A percentile compares a stretch with the other conserved stretches of the same genome.
Evolutionary conservation across 2,797 vertebrate species (phyloP).

Genomic region (Zalophus californianus): DNA sequence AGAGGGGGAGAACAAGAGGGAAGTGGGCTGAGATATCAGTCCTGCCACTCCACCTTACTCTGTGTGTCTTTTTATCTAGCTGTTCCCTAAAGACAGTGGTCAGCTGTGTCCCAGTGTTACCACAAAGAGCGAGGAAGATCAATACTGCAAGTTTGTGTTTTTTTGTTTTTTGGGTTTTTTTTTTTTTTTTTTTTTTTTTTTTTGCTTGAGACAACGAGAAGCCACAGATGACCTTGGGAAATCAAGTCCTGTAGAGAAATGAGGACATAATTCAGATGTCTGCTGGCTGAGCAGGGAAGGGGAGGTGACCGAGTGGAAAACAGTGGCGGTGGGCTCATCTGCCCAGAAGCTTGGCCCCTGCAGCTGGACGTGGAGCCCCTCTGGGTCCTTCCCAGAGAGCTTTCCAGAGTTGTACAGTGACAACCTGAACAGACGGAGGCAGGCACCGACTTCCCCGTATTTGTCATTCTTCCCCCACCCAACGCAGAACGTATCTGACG

Average conservation of each 20-base stretch:
- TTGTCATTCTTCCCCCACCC: not conserved
- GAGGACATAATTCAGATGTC: not conserved
- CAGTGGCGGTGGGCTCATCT: not conserved
- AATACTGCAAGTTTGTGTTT: not conserved
- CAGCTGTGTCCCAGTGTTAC: not conserved
- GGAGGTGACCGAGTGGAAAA: not conserved
- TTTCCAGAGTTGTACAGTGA: not conserved
- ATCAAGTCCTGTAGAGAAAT: not conserved
- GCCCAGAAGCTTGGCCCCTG: not conserved
- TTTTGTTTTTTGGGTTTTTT: not conserved
- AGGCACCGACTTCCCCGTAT: accelerated
- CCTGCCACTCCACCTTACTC: not conserved
- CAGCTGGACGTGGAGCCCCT: not conserved
- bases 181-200: not conserved
- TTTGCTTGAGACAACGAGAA: not conserved
- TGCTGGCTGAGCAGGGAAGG: not conserved
- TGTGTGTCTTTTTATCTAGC: not conserved
- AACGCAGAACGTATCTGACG: not conserved
- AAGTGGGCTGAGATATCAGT: not conserved
- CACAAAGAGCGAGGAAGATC: not conserved
- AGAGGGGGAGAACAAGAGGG: not conserved
- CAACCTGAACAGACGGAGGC: not conserved
- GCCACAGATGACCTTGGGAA: not conserved
- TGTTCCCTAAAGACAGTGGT: not conserved
- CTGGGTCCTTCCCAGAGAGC: not conserved